Conservation (phyloP, 2,113 vertebrate genomes). For the Raja brachyura region DNA sequence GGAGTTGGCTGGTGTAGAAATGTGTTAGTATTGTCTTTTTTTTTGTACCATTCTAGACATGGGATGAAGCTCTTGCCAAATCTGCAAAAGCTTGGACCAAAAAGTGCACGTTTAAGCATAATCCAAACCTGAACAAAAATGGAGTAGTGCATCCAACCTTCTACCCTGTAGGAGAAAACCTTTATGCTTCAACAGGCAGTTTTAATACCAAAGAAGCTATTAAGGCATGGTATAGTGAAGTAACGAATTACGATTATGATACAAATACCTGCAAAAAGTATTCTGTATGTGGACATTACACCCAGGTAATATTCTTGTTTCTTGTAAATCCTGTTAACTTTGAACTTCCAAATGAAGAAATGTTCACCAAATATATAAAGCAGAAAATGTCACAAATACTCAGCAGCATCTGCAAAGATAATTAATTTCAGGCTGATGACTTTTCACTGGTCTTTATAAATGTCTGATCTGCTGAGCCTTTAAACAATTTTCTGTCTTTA, state of each 20-base stretch:
- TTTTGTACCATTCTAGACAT: constrained; percentile 10
- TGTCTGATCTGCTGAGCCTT: no score
- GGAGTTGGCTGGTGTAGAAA: background rate
- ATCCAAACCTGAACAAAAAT: background rate
- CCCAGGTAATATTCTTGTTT: constrained; percentile 7
- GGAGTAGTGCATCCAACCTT: constrained; percentile 10
- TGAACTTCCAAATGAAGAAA: background rate
- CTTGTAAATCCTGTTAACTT: background rate
- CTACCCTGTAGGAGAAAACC: constrained; percentile 8
- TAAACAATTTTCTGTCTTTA: no score
- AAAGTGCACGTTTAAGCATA: background rate
- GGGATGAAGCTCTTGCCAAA: constrained; percentile 35
- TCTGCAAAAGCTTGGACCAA: background rate
- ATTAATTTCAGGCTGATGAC: no score
- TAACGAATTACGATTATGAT: background rate
- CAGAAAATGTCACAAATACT: no score
- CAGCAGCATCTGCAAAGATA: no score
- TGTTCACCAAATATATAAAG: background rate
- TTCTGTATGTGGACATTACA: background rate
- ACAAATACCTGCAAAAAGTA: background rate
- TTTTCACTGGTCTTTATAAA: no score
- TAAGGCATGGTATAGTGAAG: background rate
- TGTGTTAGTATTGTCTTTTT: background rate
- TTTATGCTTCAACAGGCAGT: background rate
- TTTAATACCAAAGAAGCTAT: background rate